These are phyloP conservation scores for Xenops minutus DNA, from an alignment of 2,797 vertebrate genomes.

Conservation along the genomic window DNA sequence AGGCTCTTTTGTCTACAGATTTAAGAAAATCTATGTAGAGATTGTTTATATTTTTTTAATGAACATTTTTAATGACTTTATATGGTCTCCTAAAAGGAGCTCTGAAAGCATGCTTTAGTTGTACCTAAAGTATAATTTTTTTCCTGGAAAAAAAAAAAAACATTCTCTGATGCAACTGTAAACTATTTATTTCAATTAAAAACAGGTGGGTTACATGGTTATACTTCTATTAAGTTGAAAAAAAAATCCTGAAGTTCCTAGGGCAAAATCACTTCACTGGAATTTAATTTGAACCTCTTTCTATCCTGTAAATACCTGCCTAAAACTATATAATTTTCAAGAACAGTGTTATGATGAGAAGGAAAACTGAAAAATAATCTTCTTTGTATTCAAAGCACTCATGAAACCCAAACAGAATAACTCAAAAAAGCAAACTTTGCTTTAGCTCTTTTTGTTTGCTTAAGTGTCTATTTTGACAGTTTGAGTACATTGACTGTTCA, in stretches of 20 bases:
- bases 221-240: background rate
- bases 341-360: background rate
- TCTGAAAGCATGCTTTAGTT: background rate
- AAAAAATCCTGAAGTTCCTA: background rate
- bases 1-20: background rate
- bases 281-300: conserved; percentile 1
- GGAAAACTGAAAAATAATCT: background rate
- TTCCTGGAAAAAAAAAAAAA: background rate
- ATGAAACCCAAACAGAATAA: background rate
- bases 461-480: background rate
- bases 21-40: background rate
- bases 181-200: conserved; percentile 5
- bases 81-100: background rate
- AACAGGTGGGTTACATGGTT: background rate
- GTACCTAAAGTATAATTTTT: background rate
- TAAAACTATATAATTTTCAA: background rate
- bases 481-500: background rate
- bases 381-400: background rate
- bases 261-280: background rate
- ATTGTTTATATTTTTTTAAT: background rate
- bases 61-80: background rate
- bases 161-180: background rate
- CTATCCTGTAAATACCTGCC: background rate
- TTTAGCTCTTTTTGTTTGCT: background rate
- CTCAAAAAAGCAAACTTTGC: background rate